Conservation (phyloP, 1,140 invertebrate species). For the Harpegnathos saltator region DNA sequence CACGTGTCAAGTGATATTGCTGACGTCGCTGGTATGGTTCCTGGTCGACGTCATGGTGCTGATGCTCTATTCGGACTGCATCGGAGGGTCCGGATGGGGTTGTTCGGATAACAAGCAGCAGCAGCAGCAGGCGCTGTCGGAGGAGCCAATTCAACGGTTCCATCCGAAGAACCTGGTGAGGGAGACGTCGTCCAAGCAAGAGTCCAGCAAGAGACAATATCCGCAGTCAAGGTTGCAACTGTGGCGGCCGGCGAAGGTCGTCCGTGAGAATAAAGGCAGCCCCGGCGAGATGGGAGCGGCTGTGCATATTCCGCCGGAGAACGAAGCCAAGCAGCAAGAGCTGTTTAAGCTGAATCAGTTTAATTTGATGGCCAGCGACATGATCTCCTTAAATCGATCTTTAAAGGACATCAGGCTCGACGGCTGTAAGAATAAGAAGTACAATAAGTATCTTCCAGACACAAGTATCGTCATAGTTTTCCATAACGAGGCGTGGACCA, state of each 20-base stretch:
- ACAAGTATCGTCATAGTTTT: slow-evolving; percentile 98
- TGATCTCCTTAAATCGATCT: slow-evolving; percentile 98
- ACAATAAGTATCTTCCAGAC: slow-evolving; percentile 92
- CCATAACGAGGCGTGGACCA: slow-evolving; percentile 99
- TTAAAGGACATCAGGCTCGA: slow-evolving; percentile 97
- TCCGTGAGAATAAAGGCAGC: slow-evolving; percentile 89
- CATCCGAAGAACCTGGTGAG: slow-evolving; percentile 52
- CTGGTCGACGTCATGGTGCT: slow-evolving; percentile 96
- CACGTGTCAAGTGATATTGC: slow-evolving; percentile 96
- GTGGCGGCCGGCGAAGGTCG: slow-evolving; percentile 91
- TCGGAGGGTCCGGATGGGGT: slow-evolving; percentile 89
- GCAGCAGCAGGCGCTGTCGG: slow-evolving; percentile 53
- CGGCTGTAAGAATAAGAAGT: slow-evolving; percentile 92
- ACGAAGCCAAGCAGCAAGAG: slow-evolving; percentile 95
- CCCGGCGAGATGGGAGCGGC: slow-evolving; percentile 96
- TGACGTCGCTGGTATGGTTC: slow-evolving; percentile 98
- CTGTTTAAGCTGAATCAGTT: slow-evolving; percentile 99
- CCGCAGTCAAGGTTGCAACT: slow-evolving; percentile 87
- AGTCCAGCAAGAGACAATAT: slow-evolving; percentile 77
- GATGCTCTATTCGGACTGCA: slow-evolving; percentile 97
- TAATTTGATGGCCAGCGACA: slow-evolving; percentile 98
- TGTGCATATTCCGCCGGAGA: slow-evolving; percentile 93
- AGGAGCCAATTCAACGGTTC: slow-evolving; percentile 50
- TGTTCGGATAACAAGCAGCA: slow-evolving; percentile 83
- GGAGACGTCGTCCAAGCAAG: slow-evolving; percentile 33